Conservation (phyloP, 2,113 vertebrate species). For the Colistium nudipinnis region DNA sequence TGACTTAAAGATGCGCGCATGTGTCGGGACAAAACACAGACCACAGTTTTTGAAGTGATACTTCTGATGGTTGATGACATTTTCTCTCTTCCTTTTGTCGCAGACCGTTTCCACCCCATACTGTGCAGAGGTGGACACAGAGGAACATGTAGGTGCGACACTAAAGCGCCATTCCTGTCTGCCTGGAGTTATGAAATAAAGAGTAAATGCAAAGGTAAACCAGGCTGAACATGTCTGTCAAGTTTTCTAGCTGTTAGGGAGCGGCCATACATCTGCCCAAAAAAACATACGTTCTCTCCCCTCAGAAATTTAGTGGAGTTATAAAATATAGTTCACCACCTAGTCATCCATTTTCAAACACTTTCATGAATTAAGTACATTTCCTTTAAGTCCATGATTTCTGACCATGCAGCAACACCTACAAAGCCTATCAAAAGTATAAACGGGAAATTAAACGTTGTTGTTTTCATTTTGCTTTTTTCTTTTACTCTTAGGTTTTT, state of each 20-base stretch:
- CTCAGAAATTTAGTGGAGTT: too few species aligned
- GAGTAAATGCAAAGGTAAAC: background rate
- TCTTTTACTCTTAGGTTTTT: slow-evolving; percentile 45
- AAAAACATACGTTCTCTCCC: background rate
- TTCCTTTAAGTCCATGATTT: too few species aligned
- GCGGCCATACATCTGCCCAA: background rate
- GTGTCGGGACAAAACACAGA: slow-evolving; percentile 13
- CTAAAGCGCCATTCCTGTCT: background rate
- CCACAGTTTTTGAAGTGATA: slow-evolving; percentile 31
- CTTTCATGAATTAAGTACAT: too few species aligned
- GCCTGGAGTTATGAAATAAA: background rate
- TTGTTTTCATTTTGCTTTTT: slow-evolving; percentile 47
- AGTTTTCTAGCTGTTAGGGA: background rate
- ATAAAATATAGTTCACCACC: too few species aligned
- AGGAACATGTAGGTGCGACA: slow-evolving; percentile 25
- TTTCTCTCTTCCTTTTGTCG: slow-evolving; percentile 63
- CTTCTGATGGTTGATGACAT: slow-evolving; percentile 63
- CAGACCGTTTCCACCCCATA: slow-evolving; percentile 45
- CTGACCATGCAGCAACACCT: slow-evolving; percentile 26
- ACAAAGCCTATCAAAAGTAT: too few species aligned
- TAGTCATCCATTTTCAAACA: too few species aligned
- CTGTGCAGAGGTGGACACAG: slow-evolving; percentile 13
- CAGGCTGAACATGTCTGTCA: background rate
- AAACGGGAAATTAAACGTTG: slow-evolving; percentile 65
- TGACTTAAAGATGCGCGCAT: slow-evolving; percentile 30